phyloP scores from a whole-genome alignment of 2,113 vertebrate genomes.

The Mesitornis unicolor region DNA sequence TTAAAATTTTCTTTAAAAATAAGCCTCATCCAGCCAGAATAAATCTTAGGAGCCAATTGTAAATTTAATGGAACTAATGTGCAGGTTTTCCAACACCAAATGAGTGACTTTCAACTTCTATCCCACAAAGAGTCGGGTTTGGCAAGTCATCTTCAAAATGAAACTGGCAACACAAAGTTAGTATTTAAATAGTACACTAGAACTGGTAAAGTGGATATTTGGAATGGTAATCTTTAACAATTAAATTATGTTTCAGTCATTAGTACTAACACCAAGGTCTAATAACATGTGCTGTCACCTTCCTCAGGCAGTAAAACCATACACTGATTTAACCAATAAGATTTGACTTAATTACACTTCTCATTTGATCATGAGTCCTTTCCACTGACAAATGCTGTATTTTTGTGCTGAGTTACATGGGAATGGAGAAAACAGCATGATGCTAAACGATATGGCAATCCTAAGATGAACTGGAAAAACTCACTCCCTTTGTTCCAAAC shows the following conservation, averaged over 20 bases:
- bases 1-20: background rate
- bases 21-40: background rate
- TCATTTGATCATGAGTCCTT: background rate
- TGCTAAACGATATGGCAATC: background rate
- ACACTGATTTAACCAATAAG: background rate
- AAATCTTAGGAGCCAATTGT: background rate
- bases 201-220: background rate
- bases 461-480: background rate
- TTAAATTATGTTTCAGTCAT: background rate
- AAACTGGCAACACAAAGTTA: background rate
- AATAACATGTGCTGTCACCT: background rate
- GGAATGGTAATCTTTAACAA: background rate
- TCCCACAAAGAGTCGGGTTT: background rate
- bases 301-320: background rate
- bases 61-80: background rate
- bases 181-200: background rate
- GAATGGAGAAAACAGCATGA: background rate
- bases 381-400: background rate
- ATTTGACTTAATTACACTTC: background rate
- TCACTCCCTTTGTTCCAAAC: background rate
- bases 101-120: background rate
- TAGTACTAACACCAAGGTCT: background rate
- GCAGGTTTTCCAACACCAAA: background rate
- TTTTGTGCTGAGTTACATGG: background rate
- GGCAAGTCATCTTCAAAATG: background rate